Evolutionary conservation across 1,140 invertebrate species (phyloP), one percentile per base, ranked within the genome.

Genomic region (Phocides pigmalion): DNA sequence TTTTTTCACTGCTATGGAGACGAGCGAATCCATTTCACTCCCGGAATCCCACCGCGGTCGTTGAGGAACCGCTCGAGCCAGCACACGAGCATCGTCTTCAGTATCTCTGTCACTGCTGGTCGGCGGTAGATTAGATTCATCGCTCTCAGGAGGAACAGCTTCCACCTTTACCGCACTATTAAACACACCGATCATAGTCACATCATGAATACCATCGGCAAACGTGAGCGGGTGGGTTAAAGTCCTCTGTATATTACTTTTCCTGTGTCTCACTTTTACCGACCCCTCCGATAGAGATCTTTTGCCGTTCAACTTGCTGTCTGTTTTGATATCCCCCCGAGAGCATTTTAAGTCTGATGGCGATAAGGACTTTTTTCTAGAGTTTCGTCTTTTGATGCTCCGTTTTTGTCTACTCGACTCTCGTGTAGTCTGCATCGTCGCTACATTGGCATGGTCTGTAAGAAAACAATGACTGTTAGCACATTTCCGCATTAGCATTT

Each of bases 291-390:
- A 91, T n/a, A 89, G 77, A 9, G 90, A 89, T 41, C 90, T 72
- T 64, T 90, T 89, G 59, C 82, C 80, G 67, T 81, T 81, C 51
- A 82, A 65, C 65, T 88, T 90, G 67, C 67, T 76, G 54, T 90
- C 84, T 11, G 69, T 63, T 72, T 86, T 81, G 20, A 66, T 61
- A 41, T 87, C 87, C 47, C 81, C 81, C 12, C 82, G 79, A 5
- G 72, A 62, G 39, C 87, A 88, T 82, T 88, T 90, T 47, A 92
- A 75, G 67, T 91, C 90, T n/a, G 91, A 92, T 12, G 91, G 91
- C 9, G 91, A 92, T 62, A 92, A 70, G 4, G 91, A 92, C 69
- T 92, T 92, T 74, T 92, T 92, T 76, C 91, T 84, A 3, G 90
- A 92, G 73, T 92, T 90, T 15, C 90, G 78, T 58, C 91, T 78